Conservation (phyloP, 2,113 vertebrate genomes). For the Heterocephalus glaber region DNA sequence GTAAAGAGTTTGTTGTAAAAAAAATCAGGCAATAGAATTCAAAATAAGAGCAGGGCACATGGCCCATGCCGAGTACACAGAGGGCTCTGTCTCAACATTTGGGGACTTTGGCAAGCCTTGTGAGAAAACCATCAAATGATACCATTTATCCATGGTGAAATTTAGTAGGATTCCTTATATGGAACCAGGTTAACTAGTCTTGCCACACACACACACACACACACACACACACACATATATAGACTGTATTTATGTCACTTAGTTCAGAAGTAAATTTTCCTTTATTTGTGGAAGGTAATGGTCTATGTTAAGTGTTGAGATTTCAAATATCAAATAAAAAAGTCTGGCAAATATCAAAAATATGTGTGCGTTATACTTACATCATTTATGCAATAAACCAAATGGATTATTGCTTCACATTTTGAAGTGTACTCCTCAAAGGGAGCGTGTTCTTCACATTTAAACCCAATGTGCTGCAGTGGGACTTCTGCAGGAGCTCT, state of each 20-base stretch:
- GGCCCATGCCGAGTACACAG: no score
- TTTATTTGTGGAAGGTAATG: background rate
- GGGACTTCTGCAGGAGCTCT: background rate
- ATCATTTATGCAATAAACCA: background rate
- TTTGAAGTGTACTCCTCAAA: background rate
- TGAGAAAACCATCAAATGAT: background rate
- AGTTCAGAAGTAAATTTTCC: background rate
- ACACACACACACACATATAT: background rate
- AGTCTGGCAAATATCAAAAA: background rate
- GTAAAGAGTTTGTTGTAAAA: background rate
- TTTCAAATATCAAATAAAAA: background rate
- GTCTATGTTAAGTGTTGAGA: background rate
- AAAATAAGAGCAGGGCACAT: background rate
- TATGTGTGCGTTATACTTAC: background rate
- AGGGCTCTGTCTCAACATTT: background rate
- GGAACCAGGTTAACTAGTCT: background rate
- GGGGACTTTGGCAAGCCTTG: background rate
- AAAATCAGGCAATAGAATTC: background rate
- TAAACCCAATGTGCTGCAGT: background rate
- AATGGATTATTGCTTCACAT: background rate
- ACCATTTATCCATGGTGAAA: background rate
- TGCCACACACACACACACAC: background rate
- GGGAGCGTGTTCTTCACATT: rapidly evolving
- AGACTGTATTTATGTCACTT: background rate
- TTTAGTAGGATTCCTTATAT: background rate